A percentile compares a stretch with the other conserved stretches of the same genome.
phyloP scores from a whole-genome alignment of 2,888 invertebrate species.

The Oligia fasciuncula region DNA sequence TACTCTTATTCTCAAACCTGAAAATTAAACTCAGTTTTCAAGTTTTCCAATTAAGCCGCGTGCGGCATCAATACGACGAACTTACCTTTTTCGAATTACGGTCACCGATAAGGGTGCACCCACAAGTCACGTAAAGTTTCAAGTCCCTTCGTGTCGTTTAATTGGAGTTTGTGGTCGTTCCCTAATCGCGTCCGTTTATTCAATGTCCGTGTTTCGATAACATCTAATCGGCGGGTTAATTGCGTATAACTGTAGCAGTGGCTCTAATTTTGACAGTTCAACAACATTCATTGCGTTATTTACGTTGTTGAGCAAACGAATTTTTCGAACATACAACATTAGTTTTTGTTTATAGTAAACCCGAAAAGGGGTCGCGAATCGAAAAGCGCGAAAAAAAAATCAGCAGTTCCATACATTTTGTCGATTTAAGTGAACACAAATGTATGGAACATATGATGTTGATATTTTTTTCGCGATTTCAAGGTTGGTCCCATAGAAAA shows the following conservation, averaged over 20 bases:
- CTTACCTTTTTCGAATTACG: conserved; percentile 20
- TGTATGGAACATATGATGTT: too few relatives aligned
- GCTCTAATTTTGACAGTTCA: neutral
- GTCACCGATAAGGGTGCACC: neutral
- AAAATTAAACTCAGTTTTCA: conserved; percentile 16
- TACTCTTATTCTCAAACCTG: neutral
- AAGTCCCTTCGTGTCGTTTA: conserved; percentile 23
- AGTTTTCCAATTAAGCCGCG: conserved; percentile 24
- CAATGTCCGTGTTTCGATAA: conserved; percentile 42
- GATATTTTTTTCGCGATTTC: too few relatives aligned
- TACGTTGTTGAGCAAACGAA: neutral
- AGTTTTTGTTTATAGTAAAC: too few relatives aligned
- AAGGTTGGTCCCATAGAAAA: too few relatives aligned
- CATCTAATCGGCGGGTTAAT: conserved; percentile 16
- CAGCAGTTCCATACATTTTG: too few relatives aligned
- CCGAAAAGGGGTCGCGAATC: too few relatives aligned
- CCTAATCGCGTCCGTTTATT: conserved; percentile 25
- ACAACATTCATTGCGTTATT: neutral
- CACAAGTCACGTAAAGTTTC: conserved; percentile 28
- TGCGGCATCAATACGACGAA: conserved; percentile 11
- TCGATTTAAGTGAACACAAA: too few relatives aligned
- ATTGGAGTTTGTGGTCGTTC: neutral
- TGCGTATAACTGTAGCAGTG: neutral
- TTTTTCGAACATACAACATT: neutral
- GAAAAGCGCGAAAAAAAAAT: too few relatives aligned